A percentile compares a stretch with the other conserved stretches of the same genome.
These are phyloP conservation scores for Heliocidaris erythrogramma DNA, from an alignment of 35 echinoderm and acorn worm genomes.

Conservation along the genomic window DNA sequence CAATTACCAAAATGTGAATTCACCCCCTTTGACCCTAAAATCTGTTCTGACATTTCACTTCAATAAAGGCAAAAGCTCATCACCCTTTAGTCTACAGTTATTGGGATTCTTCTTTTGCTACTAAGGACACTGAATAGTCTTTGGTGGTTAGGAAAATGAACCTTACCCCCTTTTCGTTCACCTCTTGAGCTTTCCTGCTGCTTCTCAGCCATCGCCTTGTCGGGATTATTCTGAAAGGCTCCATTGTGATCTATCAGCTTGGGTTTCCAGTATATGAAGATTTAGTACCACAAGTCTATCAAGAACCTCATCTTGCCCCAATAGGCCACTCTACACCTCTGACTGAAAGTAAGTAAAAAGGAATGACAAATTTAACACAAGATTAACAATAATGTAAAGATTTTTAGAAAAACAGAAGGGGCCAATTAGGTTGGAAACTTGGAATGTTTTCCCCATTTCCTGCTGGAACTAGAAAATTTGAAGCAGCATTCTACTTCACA, in stretches of 20 bases:
- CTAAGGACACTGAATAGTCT: too few species aligned
- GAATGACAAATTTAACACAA: neutral
- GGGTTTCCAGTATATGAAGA: neutral
- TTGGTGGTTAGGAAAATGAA: neutral
- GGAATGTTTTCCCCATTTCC: too few species aligned
- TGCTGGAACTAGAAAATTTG: too few species aligned
- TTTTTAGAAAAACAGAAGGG: neutral
- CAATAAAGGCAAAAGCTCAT: too few species aligned
- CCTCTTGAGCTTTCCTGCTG: constrained; percentile 16
- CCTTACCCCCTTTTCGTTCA: constrained; percentile 19
- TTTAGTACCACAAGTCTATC: constrained; percentile 12
- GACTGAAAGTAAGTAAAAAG: neutral
- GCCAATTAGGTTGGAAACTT: neutral
- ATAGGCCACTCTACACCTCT: neutral
- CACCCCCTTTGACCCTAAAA: too few species aligned
- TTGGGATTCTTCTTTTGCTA: too few species aligned
- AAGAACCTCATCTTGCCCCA: neutral
- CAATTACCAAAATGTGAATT: too few species aligned
- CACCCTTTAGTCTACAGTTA: too few species aligned
- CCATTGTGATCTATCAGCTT: constrained; percentile 11
- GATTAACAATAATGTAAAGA: neutral
- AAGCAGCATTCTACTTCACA: too few species aligned
- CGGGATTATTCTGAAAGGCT: constrained; percentile 43
- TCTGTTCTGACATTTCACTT: too few species aligned
- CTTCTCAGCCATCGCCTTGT: constrained; percentile 40